These are phyloP conservation scores for Bujurquina vittata DNA, from an alignment of 2,113 vertebrate genomes.

Conservation along the genomic window DNA sequence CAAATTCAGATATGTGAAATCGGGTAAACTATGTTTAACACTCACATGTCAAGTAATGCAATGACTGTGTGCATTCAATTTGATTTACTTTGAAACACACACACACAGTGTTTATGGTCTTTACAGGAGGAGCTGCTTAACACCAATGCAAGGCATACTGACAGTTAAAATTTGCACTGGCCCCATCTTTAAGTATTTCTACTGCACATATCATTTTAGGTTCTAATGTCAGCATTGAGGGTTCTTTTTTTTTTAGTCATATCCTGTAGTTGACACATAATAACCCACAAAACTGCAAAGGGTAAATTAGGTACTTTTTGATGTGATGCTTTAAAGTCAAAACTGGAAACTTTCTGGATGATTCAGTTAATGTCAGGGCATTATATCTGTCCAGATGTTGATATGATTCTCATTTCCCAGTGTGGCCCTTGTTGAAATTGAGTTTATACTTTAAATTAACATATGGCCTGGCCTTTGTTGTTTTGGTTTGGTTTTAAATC, in stretches of 20 bases:
- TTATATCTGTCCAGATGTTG: background rate
- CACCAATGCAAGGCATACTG: background rate
- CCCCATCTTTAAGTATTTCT: background rate
- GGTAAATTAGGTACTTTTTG: conserved; percentile 2
- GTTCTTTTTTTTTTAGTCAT: background rate
- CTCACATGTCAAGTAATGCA: background rate
- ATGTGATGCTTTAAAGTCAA: background rate
- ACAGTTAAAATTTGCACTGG: background rate
- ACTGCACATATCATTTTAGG: background rate
- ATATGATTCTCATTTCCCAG: no score
- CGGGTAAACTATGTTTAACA: background rate
- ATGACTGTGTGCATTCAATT: background rate
- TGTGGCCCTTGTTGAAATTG: no score
- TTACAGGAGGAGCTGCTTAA: background rate
- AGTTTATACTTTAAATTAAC: rapidly evolving
- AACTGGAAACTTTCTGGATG: background rate
- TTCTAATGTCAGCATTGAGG: background rate
- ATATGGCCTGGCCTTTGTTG: background rate
- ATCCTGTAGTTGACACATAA: background rate
- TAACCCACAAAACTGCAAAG: background rate
- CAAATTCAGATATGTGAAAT: background rate
- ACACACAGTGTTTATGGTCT: background rate
- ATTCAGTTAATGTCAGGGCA: background rate
- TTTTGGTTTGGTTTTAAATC: background rate
- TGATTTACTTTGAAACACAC: background rate